These are phyloP conservation scores for Oryzias celebensis DNA, from an alignment of 2,113 vertebrate species.

Conservation along the genomic window DNA sequence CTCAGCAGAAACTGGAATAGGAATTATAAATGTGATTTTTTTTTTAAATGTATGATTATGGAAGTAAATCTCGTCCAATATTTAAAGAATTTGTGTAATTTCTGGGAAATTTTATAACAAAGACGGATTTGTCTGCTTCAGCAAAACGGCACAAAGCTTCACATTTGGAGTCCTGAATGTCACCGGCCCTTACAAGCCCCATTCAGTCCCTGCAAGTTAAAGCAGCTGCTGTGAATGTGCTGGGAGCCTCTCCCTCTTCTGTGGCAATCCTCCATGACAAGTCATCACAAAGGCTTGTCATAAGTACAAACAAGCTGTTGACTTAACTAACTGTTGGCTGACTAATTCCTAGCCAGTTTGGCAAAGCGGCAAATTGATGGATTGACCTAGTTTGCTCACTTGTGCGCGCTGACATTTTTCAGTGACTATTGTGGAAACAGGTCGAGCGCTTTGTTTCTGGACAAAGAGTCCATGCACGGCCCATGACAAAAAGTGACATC, in stretches of 20 bases:
- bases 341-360: constrained; percentile 11
- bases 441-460: constrained; percentile 65
- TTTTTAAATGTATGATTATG: constrained; percentile 3
- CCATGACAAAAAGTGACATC: constrained; percentile 74
- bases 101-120: constrained; percentile 9
- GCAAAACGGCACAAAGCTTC: neutral
- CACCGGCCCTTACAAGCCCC: constrained; percentile 19
- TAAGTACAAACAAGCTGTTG: constrained; percentile 48
- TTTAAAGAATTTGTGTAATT: constrained; percentile 7
- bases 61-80: constrained; percentile 12
- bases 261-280: constrained; percentile 13
- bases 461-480: constrained; percentile 68
- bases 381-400: neutral
- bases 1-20: no score
- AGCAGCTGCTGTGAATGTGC: constrained; percentile 12
- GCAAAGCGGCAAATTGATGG: constrained; percentile 1
- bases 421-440: constrained; percentile 63
- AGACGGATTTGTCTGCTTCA: neutral
- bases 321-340: constrained; percentile 21
- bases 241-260: constrained; percentile 40
- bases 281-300: constrained; percentile 30
- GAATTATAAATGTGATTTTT: no score
- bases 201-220: constrained; percentile 1
- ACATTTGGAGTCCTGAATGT: neutral
- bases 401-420: constrained; percentile 12